Base-by-base conservation (phyloP, 2,113 vertebrate genomes). In the Forbesichthys agassizii region DNA sequence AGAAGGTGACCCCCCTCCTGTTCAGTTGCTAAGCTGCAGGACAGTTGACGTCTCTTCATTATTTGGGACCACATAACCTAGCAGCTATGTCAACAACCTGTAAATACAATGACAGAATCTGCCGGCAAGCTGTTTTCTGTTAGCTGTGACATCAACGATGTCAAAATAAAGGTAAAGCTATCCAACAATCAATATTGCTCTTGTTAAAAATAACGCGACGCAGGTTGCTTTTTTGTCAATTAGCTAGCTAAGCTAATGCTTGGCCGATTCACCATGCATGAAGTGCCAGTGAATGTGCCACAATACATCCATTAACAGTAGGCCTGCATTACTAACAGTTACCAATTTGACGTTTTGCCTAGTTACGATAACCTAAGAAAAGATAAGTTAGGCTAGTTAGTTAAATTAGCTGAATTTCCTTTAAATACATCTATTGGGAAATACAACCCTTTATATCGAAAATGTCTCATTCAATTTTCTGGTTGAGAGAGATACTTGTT, bases 11-110 rank as follows among this genome's bases (percentile, higher is more conserved):
- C 9, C 27, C 52, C 57, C 13, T n/a, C 1, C 57, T 46, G 11
- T 42, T 3, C 33, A 66, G 86, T 88, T 86, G 84, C 84, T 86
- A 82, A 85, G 84, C 70, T 81, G 73, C 81, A 36, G 60, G 5
- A 0, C 36, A 10, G 60, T 47, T 14, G 49, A 11, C 49, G 49
- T 51, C 49, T 51, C 49, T 51, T 42, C 20, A 20, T 20, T 42
- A 42, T 42, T 42, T 3, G 11, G 9, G 53, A 58, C 11, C 60
- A 68, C 64, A 63, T 36, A 53, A 46, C 16, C 42, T 48, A 60
- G 36, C 36, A 8, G 4, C 36, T 6, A 72, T 20, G 69, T 76
- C 69, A 75, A 78, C 77, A 74, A 48, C 68, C 69, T 33, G 56
- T 52, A 27, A 16, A 47, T 36, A 10, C 27, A 14, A 2, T 64